Percentiles rank a stretch among this genome's conserved stretches.
Evolutionary conservation across 2,797 vertebrate species (phyloP).

Genomic region (Novumbra hubbsi): DNA sequence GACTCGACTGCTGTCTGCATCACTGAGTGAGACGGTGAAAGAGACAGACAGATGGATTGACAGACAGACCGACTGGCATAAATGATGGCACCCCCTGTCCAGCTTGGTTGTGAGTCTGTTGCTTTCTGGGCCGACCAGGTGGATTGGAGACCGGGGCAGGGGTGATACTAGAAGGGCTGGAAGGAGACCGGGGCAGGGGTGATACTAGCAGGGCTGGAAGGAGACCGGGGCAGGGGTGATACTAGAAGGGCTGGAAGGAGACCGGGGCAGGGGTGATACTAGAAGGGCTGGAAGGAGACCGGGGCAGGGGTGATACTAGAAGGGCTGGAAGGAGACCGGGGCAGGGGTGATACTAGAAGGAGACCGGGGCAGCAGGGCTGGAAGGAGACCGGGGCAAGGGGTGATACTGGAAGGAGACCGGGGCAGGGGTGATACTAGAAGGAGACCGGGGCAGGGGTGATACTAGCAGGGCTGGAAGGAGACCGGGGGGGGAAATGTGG

Average conservation of each 20-base stretch:
- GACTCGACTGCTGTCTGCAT: neutral
- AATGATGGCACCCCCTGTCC: neutral
- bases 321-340: neutral
- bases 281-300: neutral
- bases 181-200: slow-evolving; percentile 2
- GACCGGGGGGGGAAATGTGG: slow-evolving; percentile 10
- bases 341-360: no score
- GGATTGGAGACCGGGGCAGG: neutral
- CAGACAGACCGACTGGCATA: neutral
- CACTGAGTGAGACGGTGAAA: neutral
- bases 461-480: neutral
- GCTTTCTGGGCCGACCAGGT: slow-evolving; percentile 5
- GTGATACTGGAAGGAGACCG: neutral
- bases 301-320: neutral
- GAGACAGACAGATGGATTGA: neutral
- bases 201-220: neutral
- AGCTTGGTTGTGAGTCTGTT: neutral
- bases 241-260: neutral
- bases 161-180: neutral
- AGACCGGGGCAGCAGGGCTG: neutral
- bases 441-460: neutral
- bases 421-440: no score
- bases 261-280: neutral
- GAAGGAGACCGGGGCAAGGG: neutral
- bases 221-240: neutral